Evolutionary conservation across 2,888 invertebrate genomes (phyloP).

Genomic region (Drosophila neoperkinsi): DNA sequence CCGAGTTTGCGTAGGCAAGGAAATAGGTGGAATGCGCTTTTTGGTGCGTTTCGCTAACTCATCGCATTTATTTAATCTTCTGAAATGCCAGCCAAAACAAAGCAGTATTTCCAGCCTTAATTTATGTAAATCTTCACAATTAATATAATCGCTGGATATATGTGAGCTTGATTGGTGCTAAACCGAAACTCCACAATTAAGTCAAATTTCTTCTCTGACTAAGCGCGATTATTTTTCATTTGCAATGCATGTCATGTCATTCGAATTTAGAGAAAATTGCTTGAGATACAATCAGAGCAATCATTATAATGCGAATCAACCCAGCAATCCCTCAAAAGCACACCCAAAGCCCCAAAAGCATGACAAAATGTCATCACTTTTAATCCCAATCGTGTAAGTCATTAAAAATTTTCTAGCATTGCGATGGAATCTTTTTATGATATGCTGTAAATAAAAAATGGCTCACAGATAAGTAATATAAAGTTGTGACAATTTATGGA

Average conservation of each 20-base stretch:
- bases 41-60: neutral
- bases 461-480: neutral
- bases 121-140: slow-evolving; percentile 7
- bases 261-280: slow-evolving; percentile 28
- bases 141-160: slow-evolving; percentile 23
- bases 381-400: slow-evolving; percentile 27
- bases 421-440: slow-evolving; percentile 18
- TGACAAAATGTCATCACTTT: slow-evolving; percentile 46
- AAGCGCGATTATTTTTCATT: slow-evolving; percentile 14
- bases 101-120: too few species aligned
- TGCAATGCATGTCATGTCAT: slow-evolving; percentile 40
- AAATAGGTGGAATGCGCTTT: neutral
- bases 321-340: slow-evolving; percentile 24
- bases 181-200: slow-evolving; percentile 32
- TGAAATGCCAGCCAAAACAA: neutral
- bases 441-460: neutral
- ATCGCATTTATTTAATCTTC: slow-evolving; percentile 4
- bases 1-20: slow-evolving; percentile 14
- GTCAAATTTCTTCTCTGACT: slow-evolving; percentile 28
- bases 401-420: slow-evolving; percentile 39
- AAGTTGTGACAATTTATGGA: neutral
- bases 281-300: slow-evolving; percentile 46
- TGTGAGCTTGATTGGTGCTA: neutral
- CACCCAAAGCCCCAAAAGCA: slow-evolving; percentile 35
- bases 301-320: slow-evolving; percentile 46